phyloP scores from a whole-genome alignment of 2,888 invertebrate species.

The Meteorus cinctellus region DNA sequence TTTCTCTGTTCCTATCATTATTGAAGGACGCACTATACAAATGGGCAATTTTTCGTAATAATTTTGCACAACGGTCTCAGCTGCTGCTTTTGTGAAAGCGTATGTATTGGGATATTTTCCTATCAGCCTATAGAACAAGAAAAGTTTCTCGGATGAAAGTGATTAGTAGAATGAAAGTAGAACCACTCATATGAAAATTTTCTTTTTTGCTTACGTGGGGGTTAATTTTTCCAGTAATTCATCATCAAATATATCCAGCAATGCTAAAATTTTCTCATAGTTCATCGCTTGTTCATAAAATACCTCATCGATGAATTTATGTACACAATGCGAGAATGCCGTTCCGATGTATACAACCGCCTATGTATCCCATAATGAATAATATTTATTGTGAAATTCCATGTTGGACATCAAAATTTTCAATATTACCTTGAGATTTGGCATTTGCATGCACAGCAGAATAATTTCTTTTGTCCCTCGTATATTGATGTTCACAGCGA shows the following conservation, averaged over 20 bases:
- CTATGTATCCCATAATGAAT: constrained; percentile 49
- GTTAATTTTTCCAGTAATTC: constrained; percentile 59
- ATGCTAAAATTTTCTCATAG: constrained; percentile 59
- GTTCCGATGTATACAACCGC: constrained; percentile 69
- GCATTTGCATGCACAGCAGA: constrained; percentile 79
- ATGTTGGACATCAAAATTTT: too few relatives aligned
- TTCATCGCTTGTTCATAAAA: constrained; percentile 64
- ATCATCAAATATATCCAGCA: constrained; percentile 64
- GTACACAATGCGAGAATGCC: constrained; percentile 65
- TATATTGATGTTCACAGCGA: constrained; percentile 82
- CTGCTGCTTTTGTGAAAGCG: constrained; percentile 82
- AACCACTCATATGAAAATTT: too few relatives aligned
- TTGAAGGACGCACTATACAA: constrained; percentile 82
- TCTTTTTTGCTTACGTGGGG: constrained; percentile 57
- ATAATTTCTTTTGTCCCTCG: constrained; percentile 80
- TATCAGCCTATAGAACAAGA: constrained; percentile 70
- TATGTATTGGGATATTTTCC: constrained; percentile 82
- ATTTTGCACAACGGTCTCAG: constrained; percentile 78
- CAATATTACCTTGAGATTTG: constrained; percentile 77
- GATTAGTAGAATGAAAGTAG: too few relatives aligned
- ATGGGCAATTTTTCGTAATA: constrained; percentile 77
- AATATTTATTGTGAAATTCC: too few relatives aligned
- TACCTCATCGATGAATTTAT: constrained; percentile 64
- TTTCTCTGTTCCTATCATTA: constrained; percentile 72
- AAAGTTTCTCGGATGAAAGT: too few relatives aligned